Evolutionary conservation across 2,797 vertebrate genomes (phyloP).

Genomic region (Gephyroberyx darwinii): DNA sequence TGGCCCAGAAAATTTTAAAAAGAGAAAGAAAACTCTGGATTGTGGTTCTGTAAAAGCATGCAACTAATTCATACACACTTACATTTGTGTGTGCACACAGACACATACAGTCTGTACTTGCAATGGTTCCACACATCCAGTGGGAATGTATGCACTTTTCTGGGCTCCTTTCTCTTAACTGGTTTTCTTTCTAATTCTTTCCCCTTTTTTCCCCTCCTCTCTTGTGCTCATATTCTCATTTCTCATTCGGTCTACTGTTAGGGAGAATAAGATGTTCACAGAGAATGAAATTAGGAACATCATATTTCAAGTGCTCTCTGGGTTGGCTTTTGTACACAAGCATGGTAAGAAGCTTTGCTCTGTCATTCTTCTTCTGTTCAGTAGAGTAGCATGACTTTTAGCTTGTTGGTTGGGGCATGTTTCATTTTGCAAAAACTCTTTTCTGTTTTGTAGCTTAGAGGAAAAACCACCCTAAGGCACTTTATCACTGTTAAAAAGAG

Average conservation of each 20-base stretch:
- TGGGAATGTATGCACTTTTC: slow-evolving; percentile 18
- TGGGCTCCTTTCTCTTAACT: slow-evolving; percentile 32
- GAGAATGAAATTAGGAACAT: slow-evolving; percentile 88
- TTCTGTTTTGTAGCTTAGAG: background rate
- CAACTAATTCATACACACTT: background rate
- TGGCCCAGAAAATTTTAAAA: too few species aligned
- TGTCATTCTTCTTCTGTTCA: slow-evolving; percentile 22
- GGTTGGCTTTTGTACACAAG: slow-evolving; percentile 85
- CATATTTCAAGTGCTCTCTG: slow-evolving; percentile 81
- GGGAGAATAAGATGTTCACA: slow-evolving; percentile 85
- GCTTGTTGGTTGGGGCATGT: slow-evolving; percentile 20
- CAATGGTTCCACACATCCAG: slow-evolving; percentile 54
- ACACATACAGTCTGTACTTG: background rate
- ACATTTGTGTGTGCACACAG: too few species aligned
- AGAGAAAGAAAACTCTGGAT: too few species aligned
- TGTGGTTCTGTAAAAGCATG: too few species aligned
- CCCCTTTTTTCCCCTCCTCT: slow-evolving; percentile 41
- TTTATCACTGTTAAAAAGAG: too few species aligned
- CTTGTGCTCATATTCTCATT: slow-evolving; percentile 1
- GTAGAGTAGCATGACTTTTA: slow-evolving; percentile 24
- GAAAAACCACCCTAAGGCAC: too few species aligned
- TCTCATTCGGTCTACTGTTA: slow-evolving; percentile 56
- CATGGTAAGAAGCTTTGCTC: slow-evolving; percentile 75
- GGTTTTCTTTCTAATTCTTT: slow-evolving; percentile 52
- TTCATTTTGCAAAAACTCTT: slow-evolving; percentile 13